These are phyloP conservation scores for Mareca penelope DNA, from an alignment of 2,797 vertebrate genomes.

Conservation along the genomic window DNA sequence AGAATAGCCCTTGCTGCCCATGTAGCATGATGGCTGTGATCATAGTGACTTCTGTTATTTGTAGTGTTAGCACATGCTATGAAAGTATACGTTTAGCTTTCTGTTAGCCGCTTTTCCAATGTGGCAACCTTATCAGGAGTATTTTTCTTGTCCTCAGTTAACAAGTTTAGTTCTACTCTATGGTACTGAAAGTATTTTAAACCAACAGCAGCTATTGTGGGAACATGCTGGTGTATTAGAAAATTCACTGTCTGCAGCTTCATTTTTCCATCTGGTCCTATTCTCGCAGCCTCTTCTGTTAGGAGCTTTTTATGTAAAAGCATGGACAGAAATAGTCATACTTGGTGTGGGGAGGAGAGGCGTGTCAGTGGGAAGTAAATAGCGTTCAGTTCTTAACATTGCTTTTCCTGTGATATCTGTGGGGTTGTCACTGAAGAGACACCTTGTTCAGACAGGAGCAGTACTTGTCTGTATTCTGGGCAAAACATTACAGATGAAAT, in stretches of 20 bases:
- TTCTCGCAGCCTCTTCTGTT: conserved; percentile 10
- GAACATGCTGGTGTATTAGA: conserved; percentile 56
- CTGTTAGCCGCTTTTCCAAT: not conserved
- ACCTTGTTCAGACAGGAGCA: not conserved
- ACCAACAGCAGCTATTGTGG: conserved; percentile 59
- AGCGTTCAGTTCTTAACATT: not conserved
- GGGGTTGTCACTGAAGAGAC: not conserved
- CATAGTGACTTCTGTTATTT: not conserved
- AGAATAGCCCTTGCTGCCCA: not conserved
- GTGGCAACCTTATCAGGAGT: not conserved
- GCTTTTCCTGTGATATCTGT: not conserved
- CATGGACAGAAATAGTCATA: not conserved
- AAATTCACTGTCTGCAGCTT: not conserved
- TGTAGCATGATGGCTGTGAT: not conserved
- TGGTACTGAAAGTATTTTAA: conserved; percentile 76
- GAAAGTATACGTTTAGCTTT: not conserved
- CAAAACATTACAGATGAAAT: not conserved
- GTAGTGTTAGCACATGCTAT: fast-evolving
- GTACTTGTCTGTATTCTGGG: not conserved
- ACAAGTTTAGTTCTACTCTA: conserved; percentile 46
- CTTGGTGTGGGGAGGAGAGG: not conserved
- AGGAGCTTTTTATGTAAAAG: not conserved
- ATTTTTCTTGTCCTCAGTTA: conserved; percentile 63
- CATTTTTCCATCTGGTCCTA: not conserved
- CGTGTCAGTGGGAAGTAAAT: not conserved